A percentile compares a stretch with the other conserved stretches of the same genome.
phyloP scores from a whole-genome alignment of 2,888 invertebrate species.

The Prosopocoilus inquinatus region DNA sequence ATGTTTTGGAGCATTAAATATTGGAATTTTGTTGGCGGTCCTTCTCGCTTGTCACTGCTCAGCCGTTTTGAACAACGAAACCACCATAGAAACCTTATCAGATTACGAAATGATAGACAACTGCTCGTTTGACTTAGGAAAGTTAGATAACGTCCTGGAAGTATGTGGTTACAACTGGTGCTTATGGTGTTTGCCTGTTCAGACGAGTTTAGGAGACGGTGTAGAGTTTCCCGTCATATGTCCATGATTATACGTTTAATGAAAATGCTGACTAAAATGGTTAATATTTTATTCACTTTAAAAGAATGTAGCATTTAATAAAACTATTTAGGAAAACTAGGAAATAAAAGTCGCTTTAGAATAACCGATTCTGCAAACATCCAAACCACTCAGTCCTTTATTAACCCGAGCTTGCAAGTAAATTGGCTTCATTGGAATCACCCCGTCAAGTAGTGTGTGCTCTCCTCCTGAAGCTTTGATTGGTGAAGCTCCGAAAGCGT shows the following conservation, averaged over 20 bases:
- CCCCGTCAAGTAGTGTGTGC: too few relatives aligned
- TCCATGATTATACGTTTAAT: neutral
- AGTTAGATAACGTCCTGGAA: constrained; percentile 29
- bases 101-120: constrained; percentile 25
- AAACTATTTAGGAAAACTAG: too few relatives aligned
- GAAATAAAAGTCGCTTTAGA: too few relatives aligned
- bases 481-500: too few relatives aligned
- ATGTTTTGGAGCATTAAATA: constrained; percentile 19
- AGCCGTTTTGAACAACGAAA: constrained; percentile 31
- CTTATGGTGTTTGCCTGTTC: constrained; percentile 33
- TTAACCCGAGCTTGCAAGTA: too few relatives aligned
- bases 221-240: constrained; percentile 16
- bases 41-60: constrained; percentile 30
- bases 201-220: constrained; percentile 30
- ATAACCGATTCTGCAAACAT: too few relatives aligned
- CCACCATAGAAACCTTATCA: constrained; percentile 33
- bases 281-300: too few relatives aligned
- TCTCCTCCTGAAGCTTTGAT: too few relatives aligned
- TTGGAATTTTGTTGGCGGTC: constrained; percentile 22
- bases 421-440: too few relatives aligned
- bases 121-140: constrained; percentile 34
- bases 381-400: too few relatives aligned
- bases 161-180: constrained; percentile 31
- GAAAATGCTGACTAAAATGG: too few relatives aligned
- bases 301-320: too few relatives aligned